Evolutionary conservation across 2,888 invertebrate species (phyloP), one percentile per base, ranked within the genome.

Genomic region (Neoascia interrupta): DNA sequence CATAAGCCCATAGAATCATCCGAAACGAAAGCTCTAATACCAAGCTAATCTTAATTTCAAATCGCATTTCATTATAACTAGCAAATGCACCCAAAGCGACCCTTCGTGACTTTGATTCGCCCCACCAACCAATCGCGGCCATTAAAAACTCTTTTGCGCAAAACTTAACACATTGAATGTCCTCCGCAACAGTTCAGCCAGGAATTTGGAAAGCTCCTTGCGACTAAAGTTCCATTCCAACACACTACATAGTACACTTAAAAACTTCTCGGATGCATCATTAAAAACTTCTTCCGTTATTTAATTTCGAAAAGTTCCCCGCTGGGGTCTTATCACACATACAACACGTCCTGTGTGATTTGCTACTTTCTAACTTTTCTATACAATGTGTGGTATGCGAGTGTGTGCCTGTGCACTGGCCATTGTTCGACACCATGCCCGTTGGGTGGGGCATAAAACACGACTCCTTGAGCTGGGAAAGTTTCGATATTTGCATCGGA

Each of bases 401-500:
- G n/a, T 47, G 23, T 47, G 28, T 41, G 16, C n/a, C 37, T 21
- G 23, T 26, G n/a, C n/a, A 13, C 11, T 54, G 39, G 21, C 10
- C 15, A 10, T 37, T 37, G 53, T 36, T 53, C 18, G 36, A 4
- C n/a, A n/a, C n/a, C n/a, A n/a, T n/a, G 11, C 16, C 10, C 0
- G n/a, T 15, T 5, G 8, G 18, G n/a, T 0, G 45, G 15, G 3
- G 19, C 54, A 23, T 26, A 34, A 39, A 63, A 31, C 18, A 41
- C n/a, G 18, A 10, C 54, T 49, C 54, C 41, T 63, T 51, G 54
- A 61, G 54, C 60, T 54, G 39, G 34, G 58, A 34, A 74, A 63
- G 36, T 70, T 54, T 66, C 26, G 43, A 66, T 66, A 72, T 60
- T 76, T 64, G 58, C 72, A 60, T 72, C 60, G 60, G 41, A 76